A percentile compares a stretch with the other conserved stretches of the same genome.
Evolutionary conservation across 2,797 vertebrate species (phyloP).

Genomic region (Alauda arvensis): DNA sequence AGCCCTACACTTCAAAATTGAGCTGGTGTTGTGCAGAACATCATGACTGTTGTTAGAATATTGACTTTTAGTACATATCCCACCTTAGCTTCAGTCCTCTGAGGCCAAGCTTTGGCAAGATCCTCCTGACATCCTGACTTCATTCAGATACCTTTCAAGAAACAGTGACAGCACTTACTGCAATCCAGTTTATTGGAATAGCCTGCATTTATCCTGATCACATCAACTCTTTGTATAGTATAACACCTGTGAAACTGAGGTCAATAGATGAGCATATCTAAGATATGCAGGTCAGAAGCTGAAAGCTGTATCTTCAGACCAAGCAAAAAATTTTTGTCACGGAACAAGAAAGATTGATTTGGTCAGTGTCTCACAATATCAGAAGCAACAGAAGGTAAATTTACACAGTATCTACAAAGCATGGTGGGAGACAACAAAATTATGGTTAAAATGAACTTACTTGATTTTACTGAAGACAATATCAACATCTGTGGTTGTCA

Average conservation of each 20-base stretch:
- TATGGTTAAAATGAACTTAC: slow-evolving; percentile 71
- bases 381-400: background rate
- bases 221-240: background rate
- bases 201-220: background rate
- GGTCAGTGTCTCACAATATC: background rate
- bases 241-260: background rate
- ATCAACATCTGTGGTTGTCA: slow-evolving; percentile 94
- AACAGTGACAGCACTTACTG: background rate
- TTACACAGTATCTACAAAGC: background rate
- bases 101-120: background rate
- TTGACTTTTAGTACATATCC: background rate
- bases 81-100: background rate
- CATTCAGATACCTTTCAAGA: background rate
- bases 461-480: slow-evolving; percentile 99
- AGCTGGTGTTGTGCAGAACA: background rate
- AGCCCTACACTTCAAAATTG: background rate
- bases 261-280: background rate
- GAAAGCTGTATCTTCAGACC: background rate
- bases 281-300: background rate
- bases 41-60: background rate
- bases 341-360: background rate
- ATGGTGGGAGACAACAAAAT: background rate
- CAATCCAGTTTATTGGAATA: background rate
- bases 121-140: background rate
- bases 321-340: background rate